Percentiles rank a stretch among this genome's conserved stretches.
These are phyloP conservation scores for Zaprionus gabonicus DNA, from an alignment of 1,140 invertebrate genomes.

Conservation along the genomic window DNA sequence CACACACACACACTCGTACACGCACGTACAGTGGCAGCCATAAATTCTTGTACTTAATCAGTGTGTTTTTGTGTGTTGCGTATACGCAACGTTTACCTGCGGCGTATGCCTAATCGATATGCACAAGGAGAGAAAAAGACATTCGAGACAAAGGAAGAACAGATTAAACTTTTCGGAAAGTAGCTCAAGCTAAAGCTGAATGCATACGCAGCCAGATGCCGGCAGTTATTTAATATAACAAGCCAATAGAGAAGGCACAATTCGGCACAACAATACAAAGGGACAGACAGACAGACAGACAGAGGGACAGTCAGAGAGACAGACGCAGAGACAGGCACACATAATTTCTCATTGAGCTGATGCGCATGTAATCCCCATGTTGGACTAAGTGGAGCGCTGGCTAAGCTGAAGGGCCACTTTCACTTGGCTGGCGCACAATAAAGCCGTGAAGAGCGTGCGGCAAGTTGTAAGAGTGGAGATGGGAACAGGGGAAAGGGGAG, in stretches of 20 bases:
- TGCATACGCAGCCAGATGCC: background rate
- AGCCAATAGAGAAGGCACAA: conserved; percentile 27
- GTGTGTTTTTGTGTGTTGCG: conserved; percentile 17
- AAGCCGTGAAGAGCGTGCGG: conserved; percentile 22
- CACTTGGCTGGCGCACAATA: conserved; percentile 44
- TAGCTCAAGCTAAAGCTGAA: background rate
- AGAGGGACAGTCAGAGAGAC: conserved; percentile 13
- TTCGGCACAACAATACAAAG: conserved; percentile 5
- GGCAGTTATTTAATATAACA: conserved; percentile 20
- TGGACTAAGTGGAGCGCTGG: conserved; percentile 37
- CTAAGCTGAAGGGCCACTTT: conserved; percentile 45
- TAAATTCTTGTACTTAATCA: conserved; percentile 71
- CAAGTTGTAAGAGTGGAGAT: background rate
- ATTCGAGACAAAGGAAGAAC: background rate
- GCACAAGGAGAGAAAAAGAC: background rate
- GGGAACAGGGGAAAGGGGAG: background rate
- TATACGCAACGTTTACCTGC: conserved; percentile 60
- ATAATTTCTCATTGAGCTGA: conserved; percentile 80
- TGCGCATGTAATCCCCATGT: conserved; percentile 73
- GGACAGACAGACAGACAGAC: conserved; percentile 3
- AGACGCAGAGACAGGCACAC: conserved; percentile 24
- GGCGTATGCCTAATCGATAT: conserved; percentile 38
- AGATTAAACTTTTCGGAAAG: conserved; percentile 9
- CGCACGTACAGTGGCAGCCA: conserved; percentile 40
- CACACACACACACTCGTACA: background rate